These are phyloP conservation scores for Listronotus bonariensis DNA, from an alignment of 1,140 invertebrate genomes.

Conservation along the genomic window DNA sequence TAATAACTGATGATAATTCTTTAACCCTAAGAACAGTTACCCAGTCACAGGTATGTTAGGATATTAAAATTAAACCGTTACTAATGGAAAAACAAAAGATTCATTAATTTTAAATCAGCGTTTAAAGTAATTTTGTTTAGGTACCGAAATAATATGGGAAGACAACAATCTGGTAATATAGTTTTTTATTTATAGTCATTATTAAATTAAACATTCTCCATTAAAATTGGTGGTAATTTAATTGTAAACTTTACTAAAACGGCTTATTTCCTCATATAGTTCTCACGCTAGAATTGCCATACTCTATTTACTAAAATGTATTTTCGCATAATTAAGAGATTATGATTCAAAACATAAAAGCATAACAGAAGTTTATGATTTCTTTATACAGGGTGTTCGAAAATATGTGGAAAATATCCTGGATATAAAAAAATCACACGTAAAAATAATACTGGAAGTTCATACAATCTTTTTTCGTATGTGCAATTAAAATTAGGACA, in stretches of 20 bases:
- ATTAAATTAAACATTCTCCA: not conserved
- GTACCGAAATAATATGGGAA: slow-evolving; percentile 15
- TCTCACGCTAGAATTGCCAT: not conserved
- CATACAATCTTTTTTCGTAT: no score
- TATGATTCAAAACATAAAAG: no score
- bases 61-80: slow-evolving; percentile 22
- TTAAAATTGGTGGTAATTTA: not conserved
- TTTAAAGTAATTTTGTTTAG: not conserved
- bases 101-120: slow-evolving; percentile 15
- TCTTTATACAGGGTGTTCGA: not conserved
- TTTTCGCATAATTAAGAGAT: no score
- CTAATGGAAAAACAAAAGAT: slow-evolving; percentile 27
- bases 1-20: slow-evolving; percentile 6
- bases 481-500: no score
- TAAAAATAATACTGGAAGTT: no score
- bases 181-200: slow-evolving; percentile 14
- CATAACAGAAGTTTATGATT: not conserved
- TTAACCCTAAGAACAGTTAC: slow-evolving; percentile 3
- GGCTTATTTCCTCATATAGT: no score
- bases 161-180: slow-evolving; percentile 8
- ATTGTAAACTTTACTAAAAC: not conserved
- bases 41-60: not conserved
- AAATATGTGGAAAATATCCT: no score
- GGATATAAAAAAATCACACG: no score
- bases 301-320: no score